These are phyloP conservation scores for Trachelus tabidus DNA, from an alignment of 2,888 invertebrate genomes.

Conservation along the genomic window DNA sequence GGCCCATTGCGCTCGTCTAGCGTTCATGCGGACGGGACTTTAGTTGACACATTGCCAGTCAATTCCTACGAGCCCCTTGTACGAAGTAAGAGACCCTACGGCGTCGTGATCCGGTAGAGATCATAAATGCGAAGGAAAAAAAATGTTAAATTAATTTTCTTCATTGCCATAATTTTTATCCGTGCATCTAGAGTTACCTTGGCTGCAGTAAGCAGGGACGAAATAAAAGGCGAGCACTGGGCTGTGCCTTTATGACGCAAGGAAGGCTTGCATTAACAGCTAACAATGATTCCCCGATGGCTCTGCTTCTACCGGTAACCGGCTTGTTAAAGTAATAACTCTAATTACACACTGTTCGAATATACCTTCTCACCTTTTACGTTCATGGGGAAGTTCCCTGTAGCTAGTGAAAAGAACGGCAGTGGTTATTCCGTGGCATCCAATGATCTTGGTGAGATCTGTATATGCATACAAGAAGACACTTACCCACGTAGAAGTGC, in stretches of 20 bases:
- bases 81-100: neutral
- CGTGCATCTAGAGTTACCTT: neutral
- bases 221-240: neutral
- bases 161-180: neutral
- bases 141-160: neutral
- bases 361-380: constrained; percentile 54
- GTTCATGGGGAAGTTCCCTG: neutral
- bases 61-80: neutral
- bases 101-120: neutral
- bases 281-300: constrained; percentile 43
- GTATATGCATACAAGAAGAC: no score
- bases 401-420: neutral
- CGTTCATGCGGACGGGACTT: neutral
- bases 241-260: constrained; percentile 48
- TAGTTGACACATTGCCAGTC: neutral
- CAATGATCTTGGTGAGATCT: neutral
- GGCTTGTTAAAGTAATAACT: constrained; percentile 57
- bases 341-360: constrained; percentile 52
- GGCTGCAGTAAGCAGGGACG: neutral
- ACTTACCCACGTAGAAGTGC: neutral
- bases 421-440: neutral
- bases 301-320: constrained; percentile 41
- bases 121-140: neutral
- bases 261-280: constrained; percentile 51
- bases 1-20: constrained; percentile 47